phyloP scores from a whole-genome alignment of 2,113 vertebrate species.

The Regulus satrapa region DNA sequence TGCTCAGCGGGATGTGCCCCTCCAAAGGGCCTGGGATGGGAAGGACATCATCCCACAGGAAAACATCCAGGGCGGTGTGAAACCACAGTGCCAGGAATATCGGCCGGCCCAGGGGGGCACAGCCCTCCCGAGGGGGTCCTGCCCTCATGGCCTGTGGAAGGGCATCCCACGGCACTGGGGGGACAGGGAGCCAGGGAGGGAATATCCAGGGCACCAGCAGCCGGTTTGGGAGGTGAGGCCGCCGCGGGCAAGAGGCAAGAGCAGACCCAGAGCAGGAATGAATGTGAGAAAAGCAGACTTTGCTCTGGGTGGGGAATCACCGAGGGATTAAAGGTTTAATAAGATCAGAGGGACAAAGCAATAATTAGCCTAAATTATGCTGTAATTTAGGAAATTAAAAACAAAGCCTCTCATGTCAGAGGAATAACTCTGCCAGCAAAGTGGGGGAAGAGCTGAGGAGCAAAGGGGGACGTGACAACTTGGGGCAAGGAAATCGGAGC shows the following conservation, averaged over 20 bases:
- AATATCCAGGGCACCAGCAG: not conserved
- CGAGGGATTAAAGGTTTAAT: constrained; percentile 66
- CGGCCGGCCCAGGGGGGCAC: accelerated
- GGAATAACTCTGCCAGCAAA: not conserved
- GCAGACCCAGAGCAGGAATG: constrained; percentile 25
- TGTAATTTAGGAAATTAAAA: constrained; percentile 71
- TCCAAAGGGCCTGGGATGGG: not conserved
- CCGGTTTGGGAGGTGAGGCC: not conserved
- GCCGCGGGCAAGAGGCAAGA: constrained; percentile 33
- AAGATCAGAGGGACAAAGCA: constrained; percentile 69
- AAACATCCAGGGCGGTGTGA: not conserved
- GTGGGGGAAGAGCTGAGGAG: not conserved
- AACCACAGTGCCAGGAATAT: accelerated
- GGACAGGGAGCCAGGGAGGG: not conserved
- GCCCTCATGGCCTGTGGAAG: not conserved
- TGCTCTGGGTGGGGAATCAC: constrained; percentile 64
- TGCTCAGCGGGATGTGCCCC: not conserved
- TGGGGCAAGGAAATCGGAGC: not conserved
- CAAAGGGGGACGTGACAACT: not conserved
- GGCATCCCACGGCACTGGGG: not conserved
- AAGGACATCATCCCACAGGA: accelerated
- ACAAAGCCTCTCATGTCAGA: constrained; percentile 58
- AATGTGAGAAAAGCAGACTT: constrained; percentile 57
- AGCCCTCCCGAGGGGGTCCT: accelerated
- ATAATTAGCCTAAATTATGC: constrained; percentile 69